Percentiles rank a stretch among this genome's conserved stretches.
Conservation (phyloP, 2,888 invertebrate species). For the Andrena flavipes region DNA sequence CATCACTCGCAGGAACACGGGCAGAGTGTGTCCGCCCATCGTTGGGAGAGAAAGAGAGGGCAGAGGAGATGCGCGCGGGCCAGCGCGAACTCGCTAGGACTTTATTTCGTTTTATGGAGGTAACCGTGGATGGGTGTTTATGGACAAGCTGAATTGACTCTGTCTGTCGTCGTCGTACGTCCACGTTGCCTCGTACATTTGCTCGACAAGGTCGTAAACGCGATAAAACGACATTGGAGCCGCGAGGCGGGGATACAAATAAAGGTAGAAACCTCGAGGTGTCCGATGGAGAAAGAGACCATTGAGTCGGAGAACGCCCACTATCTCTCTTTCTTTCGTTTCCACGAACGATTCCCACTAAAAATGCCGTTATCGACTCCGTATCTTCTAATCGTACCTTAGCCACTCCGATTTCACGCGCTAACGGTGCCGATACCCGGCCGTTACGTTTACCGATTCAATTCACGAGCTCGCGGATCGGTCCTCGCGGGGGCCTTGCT, state of each 20-base stretch:
- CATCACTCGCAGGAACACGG: constrained; percentile 80
- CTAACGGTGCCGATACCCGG: constrained; percentile 5
- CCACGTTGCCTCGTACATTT: constrained; percentile 62
- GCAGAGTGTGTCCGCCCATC: constrained; percentile 73
- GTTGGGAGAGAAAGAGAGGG: constrained; percentile 56
- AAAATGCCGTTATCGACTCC: constrained; percentile 27
- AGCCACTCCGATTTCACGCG: not conserved
- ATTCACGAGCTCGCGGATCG: constrained; percentile 1
- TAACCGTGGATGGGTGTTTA: constrained; percentile 67
- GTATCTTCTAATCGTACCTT: constrained; percentile 18
- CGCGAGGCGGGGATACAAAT: constrained; percentile 63
- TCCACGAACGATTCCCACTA: not conserved
- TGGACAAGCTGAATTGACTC: constrained; percentile 69
- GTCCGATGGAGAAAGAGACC: constrained; percentile 4
- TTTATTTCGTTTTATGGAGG: constrained; percentile 79
- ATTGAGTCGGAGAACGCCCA: constrained; percentile 8
- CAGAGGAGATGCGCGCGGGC: constrained; percentile 48
- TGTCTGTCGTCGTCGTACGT: constrained; percentile 47
- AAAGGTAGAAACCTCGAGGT: constrained; percentile 58
- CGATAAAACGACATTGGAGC: constrained; percentile 71
- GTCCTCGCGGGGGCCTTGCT: no score
- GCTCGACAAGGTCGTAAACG: constrained; percentile 69
- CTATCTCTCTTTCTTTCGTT: not conserved
- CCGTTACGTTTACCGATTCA: constrained; percentile 30
- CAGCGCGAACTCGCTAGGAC: constrained; percentile 37